Base-by-base conservation (phyloP, 2,113 vertebrate species). In the Mellivora capensis region DNA sequence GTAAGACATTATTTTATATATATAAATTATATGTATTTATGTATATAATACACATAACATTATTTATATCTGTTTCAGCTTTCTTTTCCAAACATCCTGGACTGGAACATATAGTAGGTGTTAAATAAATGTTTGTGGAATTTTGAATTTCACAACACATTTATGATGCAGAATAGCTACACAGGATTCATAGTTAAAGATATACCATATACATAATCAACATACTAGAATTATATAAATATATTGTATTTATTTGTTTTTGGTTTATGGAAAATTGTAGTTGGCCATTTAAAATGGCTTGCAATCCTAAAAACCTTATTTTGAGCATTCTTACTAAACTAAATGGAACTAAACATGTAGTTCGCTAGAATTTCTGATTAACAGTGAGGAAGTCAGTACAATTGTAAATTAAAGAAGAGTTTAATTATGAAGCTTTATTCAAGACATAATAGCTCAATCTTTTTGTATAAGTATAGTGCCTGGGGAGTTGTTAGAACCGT, bases 241-340 rank as follows among this genome's bases (percentile, higher is more conserved):
- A 86, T 37, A 52, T 64, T 71, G 2, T 54, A 91, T 54, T 88
- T 84, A 18, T 74, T 87, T 90, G 0, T 20, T 69, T 90, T 52
- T 31, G 27, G 3, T 31, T 0, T 3, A 59, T 67, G 13, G 31
- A 62, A 49, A 71, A 3, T 79, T 84, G 82, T 1, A 74, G 39
- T 88, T 81, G n/a, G 23, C 10, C 21, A 49, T 61, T 87, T 42
- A 7, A 87, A 87, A 62, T 25, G 1, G 59, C 85, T 85, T 95
- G 7, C n/a, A 84, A 1, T 80, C 81, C 6, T n/a, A 90, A 77
- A 96, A 96, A 69, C 0, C 0, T 37, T 31, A 12, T 85, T 44
- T n/a, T 79, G 90, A 95, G 79, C 31, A 20, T 29, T 89, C 23
- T 96, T 90, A 79, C 1, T 82, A 10, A 93, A 88, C 21, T 97